phyloP scores from a whole-genome alignment of 2,113 vertebrate species.

The Phocoena phocoena region DNA sequence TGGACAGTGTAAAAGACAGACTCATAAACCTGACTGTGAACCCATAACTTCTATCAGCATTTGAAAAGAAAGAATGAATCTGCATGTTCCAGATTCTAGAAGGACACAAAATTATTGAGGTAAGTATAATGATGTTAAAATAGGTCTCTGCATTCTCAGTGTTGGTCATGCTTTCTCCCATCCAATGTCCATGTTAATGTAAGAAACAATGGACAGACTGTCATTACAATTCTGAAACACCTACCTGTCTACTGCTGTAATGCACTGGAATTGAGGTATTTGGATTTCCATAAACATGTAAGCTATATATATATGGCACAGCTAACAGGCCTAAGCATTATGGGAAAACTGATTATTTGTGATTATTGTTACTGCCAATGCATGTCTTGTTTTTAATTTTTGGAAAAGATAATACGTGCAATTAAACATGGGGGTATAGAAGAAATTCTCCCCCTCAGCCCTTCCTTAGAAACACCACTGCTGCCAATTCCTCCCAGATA shows the following conservation, averaged over 20 bases:
- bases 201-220: not conserved
- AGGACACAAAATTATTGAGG: not conserved
- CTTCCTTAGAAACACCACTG: not conserved
- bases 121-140: not conserved
- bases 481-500: not conserved
- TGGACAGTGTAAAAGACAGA: not conserved
- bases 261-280: not conserved
- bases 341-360: not conserved
- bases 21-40: not conserved
- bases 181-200: not conserved
- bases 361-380: not conserved
- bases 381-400: conserved; percentile 7
- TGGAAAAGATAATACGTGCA: not conserved
- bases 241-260: not conserved
- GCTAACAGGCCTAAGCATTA: not conserved
- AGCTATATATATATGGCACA: not conserved
- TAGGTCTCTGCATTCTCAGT: not conserved
- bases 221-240: not conserved
- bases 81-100: not conserved
- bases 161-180: not conserved
- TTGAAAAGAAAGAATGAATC: not conserved
- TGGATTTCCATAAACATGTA: not conserved
- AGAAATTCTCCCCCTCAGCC: not conserved
- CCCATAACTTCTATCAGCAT: not conserved
- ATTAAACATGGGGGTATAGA: not conserved